phyloP scores from a whole-genome alignment of 2,888 invertebrate genomes.

The Apamea sordens region DNA sequence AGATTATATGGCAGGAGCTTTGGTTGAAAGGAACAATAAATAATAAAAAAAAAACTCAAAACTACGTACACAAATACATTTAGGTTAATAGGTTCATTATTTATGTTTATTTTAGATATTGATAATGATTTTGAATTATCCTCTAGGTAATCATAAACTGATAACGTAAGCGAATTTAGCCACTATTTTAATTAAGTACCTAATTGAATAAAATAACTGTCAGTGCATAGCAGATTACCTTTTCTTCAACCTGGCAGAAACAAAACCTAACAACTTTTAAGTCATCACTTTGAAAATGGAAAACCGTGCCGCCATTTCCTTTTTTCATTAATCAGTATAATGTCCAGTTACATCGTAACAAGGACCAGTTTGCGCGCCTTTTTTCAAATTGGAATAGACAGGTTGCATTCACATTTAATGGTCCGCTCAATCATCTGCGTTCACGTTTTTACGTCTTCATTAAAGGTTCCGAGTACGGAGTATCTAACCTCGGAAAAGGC shows the following conservation, averaged over 20 bases:
- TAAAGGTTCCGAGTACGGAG: conserved; percentile 75
- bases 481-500: conserved; percentile 66
- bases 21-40: too few relatives aligned
- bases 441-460: conserved; percentile 72
- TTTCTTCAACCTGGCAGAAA: neutral
- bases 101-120: neutral
- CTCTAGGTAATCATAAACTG: neutral
- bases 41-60: too few relatives aligned
- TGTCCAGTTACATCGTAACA: neutral
- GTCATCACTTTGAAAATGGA: conserved; percentile 3
- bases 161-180: neutral
- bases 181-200: neutral
- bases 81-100: too few relatives aligned
- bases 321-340: neutral
- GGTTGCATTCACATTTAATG: conserved; percentile 29
- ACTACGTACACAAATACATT: too few relatives aligned
- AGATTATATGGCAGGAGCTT: too few relatives aligned
- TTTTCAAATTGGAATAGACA: conserved; percentile 35
- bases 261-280: neutral
- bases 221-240: too few relatives aligned
- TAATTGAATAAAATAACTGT: neutral
- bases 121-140: neutral
- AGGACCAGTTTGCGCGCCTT: conserved; percentile 13
- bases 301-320: conserved; percentile 22
- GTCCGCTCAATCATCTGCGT: conserved; percentile 36